A percentile compares a stretch with the other conserved stretches of the same genome.
These are phyloP conservation scores for Chaetodon trifasciatus DNA, from an alignment of 2,797 vertebrate genomes.

Conservation along the genomic window DNA sequence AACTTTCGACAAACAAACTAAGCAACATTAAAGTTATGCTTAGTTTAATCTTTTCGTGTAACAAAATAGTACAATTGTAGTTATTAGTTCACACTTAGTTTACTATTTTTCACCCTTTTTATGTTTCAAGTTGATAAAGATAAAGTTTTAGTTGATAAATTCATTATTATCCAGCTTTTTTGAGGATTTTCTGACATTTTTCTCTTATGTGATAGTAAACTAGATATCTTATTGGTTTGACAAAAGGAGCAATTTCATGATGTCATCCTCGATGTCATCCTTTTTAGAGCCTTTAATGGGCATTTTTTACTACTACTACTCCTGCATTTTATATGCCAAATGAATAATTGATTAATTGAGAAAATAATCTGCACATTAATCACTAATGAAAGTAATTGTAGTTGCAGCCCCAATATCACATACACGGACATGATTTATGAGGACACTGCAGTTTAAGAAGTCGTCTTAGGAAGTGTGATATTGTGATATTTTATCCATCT, in stretches of 20 bases:
- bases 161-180: background rate
- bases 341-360: background rate
- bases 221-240: background rate
- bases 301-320: background rate
- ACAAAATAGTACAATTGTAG: background rate
- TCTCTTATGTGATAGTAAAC: background rate
- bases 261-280: background rate
- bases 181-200: background rate
- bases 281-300: background rate
- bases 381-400: conserved; percentile 26
- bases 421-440: conserved; percentile 28
- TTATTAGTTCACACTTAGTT: conserved; percentile 8
- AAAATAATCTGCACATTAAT: conserved; percentile 3
- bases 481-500: conserved; percentile 49
- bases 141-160: background rate
- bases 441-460: conserved; percentile 29
- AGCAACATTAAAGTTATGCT: conserved; percentile 15
- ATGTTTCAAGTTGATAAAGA: background rate
- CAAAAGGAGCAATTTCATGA: background rate
- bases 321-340: background rate
- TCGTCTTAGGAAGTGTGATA: conserved; percentile 6
- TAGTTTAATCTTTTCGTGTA: conserved; percentile 6
- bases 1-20: conserved; percentile 9
- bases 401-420: conserved; percentile 5
- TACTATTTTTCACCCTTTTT: background rate